These are phyloP conservation scores for Pelodiscus sinensis DNA, from an alignment of 2,113 vertebrate species.

Conservation along the genomic window DNA sequence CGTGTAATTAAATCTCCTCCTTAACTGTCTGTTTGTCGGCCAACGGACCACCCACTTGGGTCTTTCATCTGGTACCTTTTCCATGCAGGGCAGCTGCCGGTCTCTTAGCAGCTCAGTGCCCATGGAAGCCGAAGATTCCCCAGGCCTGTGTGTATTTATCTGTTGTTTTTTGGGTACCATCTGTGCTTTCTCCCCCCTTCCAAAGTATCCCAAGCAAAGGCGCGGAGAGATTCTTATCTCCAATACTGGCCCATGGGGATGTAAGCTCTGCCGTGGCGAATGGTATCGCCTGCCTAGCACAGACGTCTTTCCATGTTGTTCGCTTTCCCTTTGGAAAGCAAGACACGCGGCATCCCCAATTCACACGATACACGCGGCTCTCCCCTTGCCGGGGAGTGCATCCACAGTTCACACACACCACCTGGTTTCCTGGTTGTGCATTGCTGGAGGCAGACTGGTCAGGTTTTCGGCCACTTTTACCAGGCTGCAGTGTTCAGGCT, in stretches of 20 bases:
- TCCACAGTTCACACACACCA: neutral
- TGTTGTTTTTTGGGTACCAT: neutral
- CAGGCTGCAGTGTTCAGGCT: neutral
- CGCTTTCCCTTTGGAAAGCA: neutral
- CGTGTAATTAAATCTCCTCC: slow-evolving; percentile 27
- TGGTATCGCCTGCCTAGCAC: neutral
- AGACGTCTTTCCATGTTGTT: neutral
- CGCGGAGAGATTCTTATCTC: neutral
- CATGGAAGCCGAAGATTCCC: neutral
- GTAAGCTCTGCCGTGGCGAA: neutral
- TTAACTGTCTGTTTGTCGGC: neutral
- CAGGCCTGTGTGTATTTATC: neutral
- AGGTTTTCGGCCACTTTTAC: neutral
- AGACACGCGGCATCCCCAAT: neutral
- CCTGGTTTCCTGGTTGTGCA: neutral
- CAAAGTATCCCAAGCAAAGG: neutral
- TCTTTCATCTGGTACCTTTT: neutral
- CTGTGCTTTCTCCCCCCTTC: too few species aligned
- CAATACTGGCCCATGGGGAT: neutral
- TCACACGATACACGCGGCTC: neutral
- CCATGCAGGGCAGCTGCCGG: neutral
- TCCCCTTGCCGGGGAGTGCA: neutral
- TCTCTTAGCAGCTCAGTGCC: neutral
- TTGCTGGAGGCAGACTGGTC: neutral
- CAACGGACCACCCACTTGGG: neutral